phyloP scores from a whole-genome alignment of 2,113 vertebrate species.

The Dipodomys ordii region DNA sequence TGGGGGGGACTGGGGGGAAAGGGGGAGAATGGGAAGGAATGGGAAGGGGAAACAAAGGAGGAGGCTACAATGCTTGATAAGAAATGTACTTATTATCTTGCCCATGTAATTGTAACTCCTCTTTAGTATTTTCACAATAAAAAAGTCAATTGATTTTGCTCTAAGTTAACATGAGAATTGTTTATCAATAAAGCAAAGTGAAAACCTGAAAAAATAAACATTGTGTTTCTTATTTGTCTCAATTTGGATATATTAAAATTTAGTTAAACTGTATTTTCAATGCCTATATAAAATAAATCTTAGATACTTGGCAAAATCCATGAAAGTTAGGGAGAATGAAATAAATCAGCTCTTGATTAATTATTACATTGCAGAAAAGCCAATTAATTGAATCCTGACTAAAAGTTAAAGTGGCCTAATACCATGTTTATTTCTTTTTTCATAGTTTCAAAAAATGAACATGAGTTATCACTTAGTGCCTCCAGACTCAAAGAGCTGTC shows the following conservation, averaged over 20 bases:
- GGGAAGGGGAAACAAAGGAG: too few relatives aligned
- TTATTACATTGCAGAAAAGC: constrained; percentile 25
- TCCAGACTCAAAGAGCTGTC: not conserved
- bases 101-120: too few relatives aligned
- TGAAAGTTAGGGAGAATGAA: constrained; percentile 41
- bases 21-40: too few relatives aligned
- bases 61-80: too few relatives aligned
- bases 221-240: not conserved
- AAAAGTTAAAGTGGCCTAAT: not conserved
- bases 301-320: constrained; percentile 5
- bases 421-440: not conserved
- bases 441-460: not conserved
- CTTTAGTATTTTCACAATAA: too few relatives aligned
- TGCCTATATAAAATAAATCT: not conserved
- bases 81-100: too few relatives aligned
- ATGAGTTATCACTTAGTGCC: not conserved
- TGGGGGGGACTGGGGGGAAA: too few relatives aligned
- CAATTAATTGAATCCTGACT: not conserved
- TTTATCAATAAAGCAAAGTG: not conserved
- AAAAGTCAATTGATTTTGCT: not conserved
- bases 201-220: not conserved
- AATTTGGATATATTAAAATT: not conserved
- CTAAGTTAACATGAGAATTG: not conserved
- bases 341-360: not conserved
- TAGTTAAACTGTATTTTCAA: not conserved